phyloP scores from a whole-genome alignment of 2,797 vertebrate species.

The Mormyrops attenuatus region DNA sequence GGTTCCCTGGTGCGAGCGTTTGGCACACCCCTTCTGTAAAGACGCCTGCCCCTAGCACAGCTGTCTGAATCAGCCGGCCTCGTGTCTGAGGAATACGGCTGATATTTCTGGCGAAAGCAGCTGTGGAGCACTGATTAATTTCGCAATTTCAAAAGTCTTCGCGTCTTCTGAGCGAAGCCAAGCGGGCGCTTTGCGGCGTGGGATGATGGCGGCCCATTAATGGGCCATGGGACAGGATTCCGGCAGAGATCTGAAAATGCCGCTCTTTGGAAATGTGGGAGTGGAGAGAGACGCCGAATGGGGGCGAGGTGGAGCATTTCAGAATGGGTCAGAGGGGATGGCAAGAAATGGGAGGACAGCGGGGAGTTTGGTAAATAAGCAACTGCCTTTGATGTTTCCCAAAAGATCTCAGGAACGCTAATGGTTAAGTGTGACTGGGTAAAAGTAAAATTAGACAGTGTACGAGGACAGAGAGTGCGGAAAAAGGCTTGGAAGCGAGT shows the following conservation, averaged over 20 bases:
- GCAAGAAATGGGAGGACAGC: not conserved
- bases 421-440: not conserved
- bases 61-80: constrained; percentile 36
- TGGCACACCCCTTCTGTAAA: constrained; percentile 27
- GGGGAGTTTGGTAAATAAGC: not conserved
- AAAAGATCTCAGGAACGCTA: not conserved
- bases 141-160: constrained; percentile 30
- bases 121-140: constrained; percentile 36
- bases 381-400: constrained; percentile 7
- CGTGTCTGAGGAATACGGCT: not conserved
- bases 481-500: not conserved
- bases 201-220: constrained; percentile 15
- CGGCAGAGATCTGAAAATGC: not conserved
- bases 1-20: constrained; percentile 16
- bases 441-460: not conserved
- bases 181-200: constrained; percentile 8
- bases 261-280: not conserved
- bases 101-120: not conserved
- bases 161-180: constrained; percentile 16
- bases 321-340: not conserved
- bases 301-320: not conserved
- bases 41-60: constrained; percentile 58
- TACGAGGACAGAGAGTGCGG: not conserved
- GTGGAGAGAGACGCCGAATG: not conserved
- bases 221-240: constrained; percentile 11